Conservation (phyloP, 35 echinoderm and acorn worm species). For the Apostichopus californicus region DNA sequence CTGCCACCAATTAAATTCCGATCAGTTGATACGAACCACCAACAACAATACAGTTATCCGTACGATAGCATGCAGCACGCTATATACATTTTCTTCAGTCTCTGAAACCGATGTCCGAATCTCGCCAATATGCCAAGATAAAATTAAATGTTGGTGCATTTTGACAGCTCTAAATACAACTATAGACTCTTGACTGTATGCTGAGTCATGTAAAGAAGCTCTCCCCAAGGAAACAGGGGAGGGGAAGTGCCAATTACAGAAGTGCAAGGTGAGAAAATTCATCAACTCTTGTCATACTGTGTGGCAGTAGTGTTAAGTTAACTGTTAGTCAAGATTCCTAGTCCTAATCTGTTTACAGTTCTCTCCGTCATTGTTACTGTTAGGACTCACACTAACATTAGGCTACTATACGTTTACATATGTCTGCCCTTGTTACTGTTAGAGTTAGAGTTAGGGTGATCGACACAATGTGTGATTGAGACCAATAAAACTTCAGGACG, state of each 20-base stretch:
- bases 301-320: no score
- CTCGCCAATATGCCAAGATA: background rate
- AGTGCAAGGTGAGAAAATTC: background rate
- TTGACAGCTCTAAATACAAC: background rate
- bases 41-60: background rate
- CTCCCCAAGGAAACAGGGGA: background rate
- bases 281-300: background rate
- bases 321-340: no score
- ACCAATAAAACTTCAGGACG: no score
- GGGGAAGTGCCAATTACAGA: background rate
- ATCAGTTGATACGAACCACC: background rate
- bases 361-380: no score
- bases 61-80: background rate
- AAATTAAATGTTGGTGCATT: background rate
- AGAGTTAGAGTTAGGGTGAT: no score
- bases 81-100: background rate
- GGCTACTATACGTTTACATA: no score
- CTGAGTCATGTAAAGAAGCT: background rate
- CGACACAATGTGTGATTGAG: no score
- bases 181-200: background rate
- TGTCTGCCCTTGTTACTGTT: no score
- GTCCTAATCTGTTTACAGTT: no score
- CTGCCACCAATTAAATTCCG: background rate
- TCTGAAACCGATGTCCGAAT: background rate
- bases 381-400: no score